Conservation (phyloP, 2,888 invertebrate genomes). For the Ecliptopera silaceata region DNA sequence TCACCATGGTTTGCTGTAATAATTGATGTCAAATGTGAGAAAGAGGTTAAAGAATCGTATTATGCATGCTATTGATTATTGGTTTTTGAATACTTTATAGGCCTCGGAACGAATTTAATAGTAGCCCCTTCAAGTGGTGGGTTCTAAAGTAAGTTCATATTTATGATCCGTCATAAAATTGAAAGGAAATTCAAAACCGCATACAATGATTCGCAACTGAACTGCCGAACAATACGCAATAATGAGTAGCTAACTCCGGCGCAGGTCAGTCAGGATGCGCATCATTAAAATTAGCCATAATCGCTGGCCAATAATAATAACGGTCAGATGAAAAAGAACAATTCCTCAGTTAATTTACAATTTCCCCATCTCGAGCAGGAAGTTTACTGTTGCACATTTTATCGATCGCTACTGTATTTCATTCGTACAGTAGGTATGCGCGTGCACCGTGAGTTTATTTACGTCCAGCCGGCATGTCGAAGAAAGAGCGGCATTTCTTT, state of each 20-base stretch:
- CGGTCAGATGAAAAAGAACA: constrained; percentile 77
- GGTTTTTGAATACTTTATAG: no score
- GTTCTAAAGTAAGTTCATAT: constrained; percentile 1
- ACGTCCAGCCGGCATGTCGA: constrained; percentile 64
- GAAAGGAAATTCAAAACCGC: constrained; percentile 9
- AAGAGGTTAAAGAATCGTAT: no score
- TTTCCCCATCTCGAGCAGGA: constrained; percentile 73
- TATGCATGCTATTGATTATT: no score
- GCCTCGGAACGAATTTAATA: no score
- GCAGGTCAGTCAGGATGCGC: constrained; percentile 35
- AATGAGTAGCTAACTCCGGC: constrained; percentile 19
- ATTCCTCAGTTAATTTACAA: constrained; percentile 75
- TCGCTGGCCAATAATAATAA: constrained; percentile 58
- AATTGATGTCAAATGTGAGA: no score
- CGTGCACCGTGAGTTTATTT: constrained; percentile 61
- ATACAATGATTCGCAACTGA: constrained; percentile 11
- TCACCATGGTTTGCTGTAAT: no score
- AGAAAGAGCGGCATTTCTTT: constrained; percentile 77
- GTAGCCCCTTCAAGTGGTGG: background rate
- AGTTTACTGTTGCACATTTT: constrained; percentile 79
- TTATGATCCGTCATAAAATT: constrained; percentile 10
- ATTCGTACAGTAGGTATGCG: constrained; percentile 47
- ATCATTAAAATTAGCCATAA: constrained; percentile 43
- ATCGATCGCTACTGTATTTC: constrained; percentile 73
- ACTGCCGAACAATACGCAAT: constrained; percentile 22